Percentiles rank a stretch among this genome's conserved stretches.
These are phyloP conservation scores for Parnassius smintheus DNA, from an alignment of 2,888 invertebrate species.

Conservation along the genomic window DNA sequence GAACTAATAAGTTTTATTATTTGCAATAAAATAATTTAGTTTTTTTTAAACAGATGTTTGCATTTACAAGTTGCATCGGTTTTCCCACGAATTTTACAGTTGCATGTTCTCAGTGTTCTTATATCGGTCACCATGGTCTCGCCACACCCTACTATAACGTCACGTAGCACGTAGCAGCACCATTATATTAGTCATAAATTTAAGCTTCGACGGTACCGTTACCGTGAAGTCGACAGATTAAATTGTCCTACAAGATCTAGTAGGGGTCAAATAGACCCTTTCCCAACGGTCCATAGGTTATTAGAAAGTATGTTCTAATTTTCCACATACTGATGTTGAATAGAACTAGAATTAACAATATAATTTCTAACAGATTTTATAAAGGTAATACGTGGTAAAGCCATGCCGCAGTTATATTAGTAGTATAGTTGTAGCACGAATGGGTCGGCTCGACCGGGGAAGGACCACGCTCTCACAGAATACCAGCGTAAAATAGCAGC, in stretches of 20 bases:
- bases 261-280: slow-evolving; percentile 49
- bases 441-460: no score
- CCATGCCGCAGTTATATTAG: no score
- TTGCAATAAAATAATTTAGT: no score
- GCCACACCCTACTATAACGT: slow-evolving; percentile 27
- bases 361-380: background rate
- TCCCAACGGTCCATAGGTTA: slow-evolving; percentile 44
- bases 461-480: no score
- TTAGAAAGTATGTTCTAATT: slow-evolving; percentile 52
- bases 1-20: no score
- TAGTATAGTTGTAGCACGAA: no score
- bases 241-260: slow-evolving; percentile 41
- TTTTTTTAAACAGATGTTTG: no score
- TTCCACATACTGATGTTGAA: slow-evolving; percentile 38
- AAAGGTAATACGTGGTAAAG: no score
- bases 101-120: slow-evolving; percentile 3
- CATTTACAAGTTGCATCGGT: no score
- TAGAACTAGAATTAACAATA: slow-evolving; percentile 34
- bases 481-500: no score
- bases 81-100: no score
- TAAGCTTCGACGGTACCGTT: slow-evolving; percentile 47
- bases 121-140: slow-evolving; percentile 21
- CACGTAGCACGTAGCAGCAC: slow-evolving; percentile 33
- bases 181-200: slow-evolving; percentile 48
- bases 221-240: slow-evolving; percentile 45